Evolutionary conservation across 2,113 vertebrate genomes (phyloP), one percentile per base, ranked within the genome.

Genomic region (Mystacornis crossleyi): DNA sequence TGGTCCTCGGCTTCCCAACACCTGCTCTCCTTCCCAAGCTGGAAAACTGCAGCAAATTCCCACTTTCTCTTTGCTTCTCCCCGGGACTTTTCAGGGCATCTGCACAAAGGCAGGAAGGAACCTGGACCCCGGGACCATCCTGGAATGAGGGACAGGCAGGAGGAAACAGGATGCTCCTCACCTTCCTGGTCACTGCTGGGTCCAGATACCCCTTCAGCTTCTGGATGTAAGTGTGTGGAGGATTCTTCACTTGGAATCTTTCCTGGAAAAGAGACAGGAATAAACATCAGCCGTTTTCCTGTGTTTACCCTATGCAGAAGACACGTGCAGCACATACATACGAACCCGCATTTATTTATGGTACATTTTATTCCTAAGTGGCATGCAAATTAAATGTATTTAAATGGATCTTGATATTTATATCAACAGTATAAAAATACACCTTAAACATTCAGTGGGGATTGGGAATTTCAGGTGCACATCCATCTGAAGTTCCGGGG

Each of bases 191-290:
- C 74, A 99, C 99, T 29, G 99, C 99, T 10, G 99, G 99, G 97
- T 99, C 99, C 65, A 99, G 98, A 97, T 99, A 99, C 92, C 99
- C 98, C 97, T 99, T 98, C 95, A 99, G 81, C 97, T 99, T 99
- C 93, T 99, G 99, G 96, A 99, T 99, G 88, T 99, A 99, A 0
- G 99, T 99, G 84, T 99, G 99, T 8, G 99, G 99, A 61, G 99
- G 99, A 92, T 99, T 99, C 98, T 99, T 99, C 97, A 99, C 99
- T 96, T 99, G 99, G 97, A 99, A 99, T 24, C 99, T 98, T 93
- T 99, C 99, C 99, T 99, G 98, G 51, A 93, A 72, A 61, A 79
- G 96, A 92, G 7, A 84, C 18, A 42, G 93, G 73, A 95, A 40
- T 4, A 74, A 95, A 79, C 50, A 71, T 94, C 84, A 93, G 75